Base-by-base conservation (phyloP, 2,888 invertebrate genomes). In the Tortricodes alternella region DNA sequence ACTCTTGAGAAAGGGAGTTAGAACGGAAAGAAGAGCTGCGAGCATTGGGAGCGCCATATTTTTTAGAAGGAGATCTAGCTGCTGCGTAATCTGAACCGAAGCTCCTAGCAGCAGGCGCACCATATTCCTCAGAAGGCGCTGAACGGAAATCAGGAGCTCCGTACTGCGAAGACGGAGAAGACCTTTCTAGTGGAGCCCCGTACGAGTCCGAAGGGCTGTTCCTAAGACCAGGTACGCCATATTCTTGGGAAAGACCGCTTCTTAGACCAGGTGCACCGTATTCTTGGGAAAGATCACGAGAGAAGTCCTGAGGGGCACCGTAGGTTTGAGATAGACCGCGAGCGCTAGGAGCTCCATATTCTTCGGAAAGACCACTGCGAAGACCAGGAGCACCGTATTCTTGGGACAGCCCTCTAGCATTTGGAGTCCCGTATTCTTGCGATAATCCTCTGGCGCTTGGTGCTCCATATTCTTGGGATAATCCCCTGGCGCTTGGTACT, bases 111-210 rank as follows among this genome's bases (percentile, higher is more conserved):
- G 73, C 65, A 0, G 83, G 79, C 2, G 62, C 64, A 4, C 78
- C 76, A 39, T 80, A 83, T 53, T 77, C 73, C 53, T 75, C 68
- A 2, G 82, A 78, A 9, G 77, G 75, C 13, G 62, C 21, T 2
- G 75, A 75, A 5, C 74, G 69, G 43, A 73, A 67, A 43, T 75
- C 78, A 19, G 80, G 78, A 4, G 63, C 58, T 13, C 75, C 76
- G 27, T 77, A 78, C 16, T 71, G 62, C 3, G 67, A 24, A 2
- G 76, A 75, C 0, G 65, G 73, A 27, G 66, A 64, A 5, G 71
- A 65, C 8, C 70, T 63, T 51, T 69, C 68, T 1, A 68, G 58
- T 9, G 69, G 71, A 2, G 67, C 59, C 16, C 71, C 65, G n/a
- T 73, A 72, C 16, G 68, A 65, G 44, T 70, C 65, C 11, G 71